These are phyloP conservation scores for Pocillopora meandrina DNA, from an alignment of 92 coral and sea anemone species.

Conservation along the genomic window DNA sequence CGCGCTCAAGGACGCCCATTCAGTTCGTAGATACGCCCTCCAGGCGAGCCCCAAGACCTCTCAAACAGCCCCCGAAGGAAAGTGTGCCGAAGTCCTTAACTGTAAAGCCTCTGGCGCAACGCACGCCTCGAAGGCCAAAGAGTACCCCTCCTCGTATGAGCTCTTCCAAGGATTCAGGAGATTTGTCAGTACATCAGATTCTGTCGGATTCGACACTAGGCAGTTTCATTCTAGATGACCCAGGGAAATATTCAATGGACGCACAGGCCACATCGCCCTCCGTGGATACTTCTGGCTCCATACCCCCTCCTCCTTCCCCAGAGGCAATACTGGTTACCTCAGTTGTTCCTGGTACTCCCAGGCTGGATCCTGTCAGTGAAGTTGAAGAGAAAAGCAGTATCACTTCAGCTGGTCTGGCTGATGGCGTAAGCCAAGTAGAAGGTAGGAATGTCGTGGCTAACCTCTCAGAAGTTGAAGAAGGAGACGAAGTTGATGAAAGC, in stretches of 20 bases:
- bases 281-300: constrained; percentile 54
- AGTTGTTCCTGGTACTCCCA: constrained; percentile 16
- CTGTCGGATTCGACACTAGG: constrained; percentile 77
- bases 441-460: constrained; percentile 18
- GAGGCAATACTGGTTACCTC: constrained; percentile 40
- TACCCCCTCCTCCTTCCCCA: constrained; percentile 93
- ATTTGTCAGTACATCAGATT: constrained; percentile 52
- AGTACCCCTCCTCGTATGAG: constrained; percentile 70
- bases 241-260: constrained; percentile 38
- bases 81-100: constrained; percentile 75
- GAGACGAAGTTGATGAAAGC: constrained; percentile 11
- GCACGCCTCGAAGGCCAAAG: constrained; percentile 53
- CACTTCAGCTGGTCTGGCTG: constrained; percentile 45
- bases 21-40: constrained; percentile 76
- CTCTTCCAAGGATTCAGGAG: constrained; percentile 52
- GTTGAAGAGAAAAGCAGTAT: constrained; percentile 83
- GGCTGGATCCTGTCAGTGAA: constrained; percentile 78
- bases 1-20: constrained; percentile 83
- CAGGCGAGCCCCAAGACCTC: constrained; percentile 75
- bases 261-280: constrained; percentile 38
- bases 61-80: constrained; percentile 77
- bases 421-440: constrained; percentile 31
- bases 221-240: constrained; percentile 15
- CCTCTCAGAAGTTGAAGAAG: constrained; percentile 54
- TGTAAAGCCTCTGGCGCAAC: constrained; percentile 57